Evolutionary conservation across 2,888 invertebrate species (phyloP), one percentile per base, ranked within the genome.

Genomic region (Platypus cylindrus): DNA sequence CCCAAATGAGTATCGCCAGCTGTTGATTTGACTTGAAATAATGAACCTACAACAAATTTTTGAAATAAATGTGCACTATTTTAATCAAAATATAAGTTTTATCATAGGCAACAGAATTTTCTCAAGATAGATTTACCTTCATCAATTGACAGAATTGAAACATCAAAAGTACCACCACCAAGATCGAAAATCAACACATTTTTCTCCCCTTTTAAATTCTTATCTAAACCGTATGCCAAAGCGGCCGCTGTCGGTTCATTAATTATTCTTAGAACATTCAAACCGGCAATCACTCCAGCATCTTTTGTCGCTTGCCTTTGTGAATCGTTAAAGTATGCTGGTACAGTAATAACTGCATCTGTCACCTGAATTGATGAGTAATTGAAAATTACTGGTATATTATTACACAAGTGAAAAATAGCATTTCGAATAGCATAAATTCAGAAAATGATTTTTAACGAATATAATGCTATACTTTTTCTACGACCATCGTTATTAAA

Each of bases 161-260:
- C 91, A 66, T 93, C 91, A 56, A 93, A 93, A 20, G 89, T 90
- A 17, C 89, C 91, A 43, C 90, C 90, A 15, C 81, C 81, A 38
- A 83, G 67, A 58, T 82, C 81, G 49, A 78, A 81, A 48, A 82
- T 80, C 8, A 81, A 60, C 4, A 81, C 76, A 54, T 77, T 80
- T 45, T 75, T 77, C 52, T 81, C 80, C 2, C 80, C 79, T 54
- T 71, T 74, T 9, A 79, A 63, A 49, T 78, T 73, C 59, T 80
- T 81, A 53, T 81, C 80, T 29, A 81, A 62, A 5, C 90, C 89
- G 51, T 90, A 87, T 37, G 87, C 85, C 38, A 87, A 64, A 25
- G 86, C 86, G 13, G 86, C 87, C 1, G 85, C 84, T 2, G 89
- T 90, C 5, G 90, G 90, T 58, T 91, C 89, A 56, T 89, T 87